These are phyloP conservation scores for Lordiphosa stackelbergi DNA, from an alignment of 1,140 invertebrate species.

Conservation along the genomic window DNA sequence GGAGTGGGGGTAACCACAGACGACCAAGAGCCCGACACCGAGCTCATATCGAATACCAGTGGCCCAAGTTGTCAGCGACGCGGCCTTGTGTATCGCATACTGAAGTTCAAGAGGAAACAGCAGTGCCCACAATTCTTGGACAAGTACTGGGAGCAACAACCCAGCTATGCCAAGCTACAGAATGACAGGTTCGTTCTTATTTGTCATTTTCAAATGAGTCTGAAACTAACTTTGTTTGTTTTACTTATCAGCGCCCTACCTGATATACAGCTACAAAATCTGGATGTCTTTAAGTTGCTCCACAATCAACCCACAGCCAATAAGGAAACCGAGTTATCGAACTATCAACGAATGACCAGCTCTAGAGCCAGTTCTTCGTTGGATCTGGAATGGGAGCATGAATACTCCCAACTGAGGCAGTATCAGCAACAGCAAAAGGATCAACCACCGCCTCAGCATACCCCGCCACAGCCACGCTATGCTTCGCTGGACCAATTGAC, in stretches of 20 bases:
- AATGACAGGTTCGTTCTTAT: conserved; percentile 46
- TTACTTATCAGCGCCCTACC: conserved; percentile 18
- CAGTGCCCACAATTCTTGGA: conserved; percentile 62
- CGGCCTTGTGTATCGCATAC: conserved; percentile 64
- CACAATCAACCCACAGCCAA: conserved; percentile 35
- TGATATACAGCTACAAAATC: conserved; percentile 68
- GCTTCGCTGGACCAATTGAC: conserved; percentile 53
- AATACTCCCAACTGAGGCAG: conserved; percentile 59
- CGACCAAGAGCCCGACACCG: conserved; percentile 50
- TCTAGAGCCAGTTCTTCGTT: conserved; percentile 70
- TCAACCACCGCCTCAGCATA: conserved; percentile 8
- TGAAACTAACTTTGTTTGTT: not conserved
- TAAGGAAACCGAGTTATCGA: conserved; percentile 60
- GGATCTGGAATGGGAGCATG: conserved; percentile 75
- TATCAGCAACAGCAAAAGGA: conserved; percentile 41
- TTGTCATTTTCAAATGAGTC: not conserved
- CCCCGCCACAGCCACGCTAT: conserved; percentile 28
- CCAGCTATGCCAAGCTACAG: conserved; percentile 58
- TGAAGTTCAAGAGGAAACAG: conserved; percentile 58
- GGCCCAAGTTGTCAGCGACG: conserved; percentile 40
- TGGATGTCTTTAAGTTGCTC: conserved; percentile 63
- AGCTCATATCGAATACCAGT: conserved; percentile 46
- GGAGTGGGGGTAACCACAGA: conserved; percentile 5
- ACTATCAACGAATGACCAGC: conserved; percentile 37
- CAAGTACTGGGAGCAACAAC: conserved; percentile 64